Evolutionary conservation across 2,888 invertebrate species (phyloP).

Genomic region (Hirtodrosophila confusa): DNA sequence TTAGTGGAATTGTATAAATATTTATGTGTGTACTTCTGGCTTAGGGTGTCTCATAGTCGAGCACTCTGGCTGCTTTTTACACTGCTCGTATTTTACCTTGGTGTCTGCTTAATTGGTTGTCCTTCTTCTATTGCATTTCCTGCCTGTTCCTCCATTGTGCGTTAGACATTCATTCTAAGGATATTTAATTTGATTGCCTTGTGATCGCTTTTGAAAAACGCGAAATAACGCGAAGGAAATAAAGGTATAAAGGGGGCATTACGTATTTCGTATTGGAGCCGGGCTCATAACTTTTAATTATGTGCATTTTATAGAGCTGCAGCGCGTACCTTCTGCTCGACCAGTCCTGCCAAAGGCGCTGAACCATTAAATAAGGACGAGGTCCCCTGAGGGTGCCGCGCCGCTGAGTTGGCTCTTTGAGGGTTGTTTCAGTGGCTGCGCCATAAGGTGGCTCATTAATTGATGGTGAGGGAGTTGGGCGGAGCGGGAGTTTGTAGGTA

Average conservation of each 20-base stretch:
- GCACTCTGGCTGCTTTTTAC: too few relatives aligned
- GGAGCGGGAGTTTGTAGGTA: not conserved
- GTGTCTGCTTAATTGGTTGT: slow-evolving; percentile 4
- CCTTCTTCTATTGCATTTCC: slow-evolving; percentile 10
- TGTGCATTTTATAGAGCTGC: slow-evolving; percentile 57
- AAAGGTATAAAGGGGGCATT: slow-evolving; percentile 3
- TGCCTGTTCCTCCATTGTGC: slow-evolving; percentile 13
- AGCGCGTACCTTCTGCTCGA: slow-evolving; percentile 1
- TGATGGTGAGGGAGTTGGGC: slow-evolving; percentile 11
- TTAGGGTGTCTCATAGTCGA: too few relatives aligned
- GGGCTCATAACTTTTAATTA: slow-evolving; percentile 65
- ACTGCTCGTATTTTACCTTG: too few relatives aligned
- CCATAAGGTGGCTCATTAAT: slow-evolving; percentile 45
- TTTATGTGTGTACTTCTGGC: too few relatives aligned
- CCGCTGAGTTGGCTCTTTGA: slow-evolving; percentile 11
- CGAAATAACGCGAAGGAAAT: not conserved
- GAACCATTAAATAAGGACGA: slow-evolving; percentile 66
- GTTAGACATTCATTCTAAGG: slow-evolving; percentile 22
- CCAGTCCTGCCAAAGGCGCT: slow-evolving; percentile 34
- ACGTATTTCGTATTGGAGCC: slow-evolving; percentile 11
- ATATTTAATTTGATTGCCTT: slow-evolving; percentile 53
- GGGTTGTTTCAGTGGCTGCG: slow-evolving; percentile 31
- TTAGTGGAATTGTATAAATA: too few relatives aligned
- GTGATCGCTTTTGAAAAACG: slow-evolving; percentile 18
- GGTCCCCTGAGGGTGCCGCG: slow-evolving; percentile 2